Evolutionary conservation across 2,113 vertebrate genomes (phyloP), one percentile per base, ranked within the genome.

Genomic region (Tylochromis polylepis): DNA sequence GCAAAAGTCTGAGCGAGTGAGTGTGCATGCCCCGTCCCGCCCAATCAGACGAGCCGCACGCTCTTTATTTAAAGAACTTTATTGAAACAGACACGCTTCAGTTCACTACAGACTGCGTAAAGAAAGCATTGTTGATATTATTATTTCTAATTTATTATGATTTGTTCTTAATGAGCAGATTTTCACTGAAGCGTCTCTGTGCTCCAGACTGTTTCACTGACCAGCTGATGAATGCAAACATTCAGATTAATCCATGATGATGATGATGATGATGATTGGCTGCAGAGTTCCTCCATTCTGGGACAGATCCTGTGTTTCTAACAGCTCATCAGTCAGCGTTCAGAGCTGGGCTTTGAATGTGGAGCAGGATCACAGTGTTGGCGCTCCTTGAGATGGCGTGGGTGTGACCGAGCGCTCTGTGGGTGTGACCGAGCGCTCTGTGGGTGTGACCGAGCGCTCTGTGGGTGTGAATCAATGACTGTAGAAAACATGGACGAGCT

Each of bases 1-100:
- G 90, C 85, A 82, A 49, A 90, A 95, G 95, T 91, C 94, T 95
- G 85, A 95, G 87, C 85, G 95, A 95, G 95, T 96, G 95, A 96
- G 96, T 96, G 81, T 86, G 88, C 92, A 92, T 81, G 16, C 62
- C 58, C 20, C 51, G 9, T 53, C 75, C 56, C 38, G 18, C 58
- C 82, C 62, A 55, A 81, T 84, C 59, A 81, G 57, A 59, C 6
- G 15, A 59, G 38, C n/a, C 11, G 24, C 49, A 20, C 4, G 1
- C 29, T 77, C 70, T 29, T 43, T 49, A 20, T 41, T 41, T 31
- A 72, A 65, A 65, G 60, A 72, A 16, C 65, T 46, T 46, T 46
- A 43, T 16, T 67, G 34, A 67, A 38, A 29, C 46, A 83, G 82
- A 65, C 60, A n/a, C 11, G 8, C 6, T 65, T 60, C 58, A 31